Evolutionary conservation across 1,140 invertebrate species (phyloP), one percentile per base, ranked within the genome.

Genomic region (Gerris buenoi): DNA sequence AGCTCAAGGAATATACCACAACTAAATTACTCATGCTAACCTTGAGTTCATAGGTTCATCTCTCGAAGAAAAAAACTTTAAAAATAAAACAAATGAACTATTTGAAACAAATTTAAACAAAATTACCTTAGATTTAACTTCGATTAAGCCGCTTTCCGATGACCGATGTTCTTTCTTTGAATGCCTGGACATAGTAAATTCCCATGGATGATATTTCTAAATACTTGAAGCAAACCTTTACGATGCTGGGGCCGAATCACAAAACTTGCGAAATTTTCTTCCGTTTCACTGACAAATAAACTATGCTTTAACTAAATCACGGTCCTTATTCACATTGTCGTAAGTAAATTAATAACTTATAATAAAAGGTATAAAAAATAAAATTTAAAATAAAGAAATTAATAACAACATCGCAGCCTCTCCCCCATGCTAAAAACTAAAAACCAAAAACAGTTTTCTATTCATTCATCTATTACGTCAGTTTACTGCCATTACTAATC

Each of bases 71-170:
- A 26, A 5, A 13, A 64, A 65, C 18, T 1, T 27, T 2, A 27
- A 28, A 58, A 14, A 15, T 26, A 23, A 65, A 59, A 64, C 22
- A 64, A 57, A 15, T 25, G 57, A 15, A 58, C n/a, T n/a, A n/a
- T n/a, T n/a, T n/a, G n/a, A n/a, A n/a, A n/a, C n/a, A n/a, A n/a
- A n/a, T n/a, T n/a, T n/a, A n/a, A n/a, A n/a, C n/a, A 33, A 63
- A 10, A 22, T 66, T 28, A 71, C 70, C 67, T 71, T 71, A 65
- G 66, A 69, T 66, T 71, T 71, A 46, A 71, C 68, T 66, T 71
- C 70, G 0, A 71, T 68, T 25, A 67, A 27, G 13, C 68, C 67
- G 33, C 64, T 69, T 22, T 71, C 68, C 25, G 69, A 60, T 62
- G 58, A 60, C 5, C 68, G 67, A 46, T 68, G 64, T 56, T 69